Conservation (phyloP, 1,140 invertebrate genomes). For the Ips typographus region DNA sequence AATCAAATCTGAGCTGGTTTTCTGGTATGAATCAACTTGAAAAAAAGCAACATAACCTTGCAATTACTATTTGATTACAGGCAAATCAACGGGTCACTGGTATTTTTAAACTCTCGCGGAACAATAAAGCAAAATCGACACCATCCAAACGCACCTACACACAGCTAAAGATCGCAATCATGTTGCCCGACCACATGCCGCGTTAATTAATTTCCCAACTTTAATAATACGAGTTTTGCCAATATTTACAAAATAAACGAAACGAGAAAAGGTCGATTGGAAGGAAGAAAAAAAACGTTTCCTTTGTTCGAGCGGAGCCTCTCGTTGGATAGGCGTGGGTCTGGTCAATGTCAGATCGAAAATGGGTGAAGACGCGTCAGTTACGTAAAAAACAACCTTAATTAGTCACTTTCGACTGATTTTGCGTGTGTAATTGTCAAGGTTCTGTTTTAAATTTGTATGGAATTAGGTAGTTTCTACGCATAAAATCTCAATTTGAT, state of each 20-base stretch:
- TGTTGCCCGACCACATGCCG: neutral
- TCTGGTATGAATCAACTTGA: no score
- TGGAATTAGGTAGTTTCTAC: no score
- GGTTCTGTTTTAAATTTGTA: no score
- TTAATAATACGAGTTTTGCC: neutral
- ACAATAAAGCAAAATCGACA: no score
- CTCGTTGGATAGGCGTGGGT: neutral
- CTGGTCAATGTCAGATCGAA: neutral
- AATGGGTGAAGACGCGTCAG: neutral
- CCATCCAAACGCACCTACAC: neutral
- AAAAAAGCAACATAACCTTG: neutral
- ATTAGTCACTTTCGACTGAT: neutral
- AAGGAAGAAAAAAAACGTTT: neutral
- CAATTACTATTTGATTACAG: neutral
- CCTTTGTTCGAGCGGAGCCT: neutral
- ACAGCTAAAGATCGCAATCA: neutral
- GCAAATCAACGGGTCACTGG: neutral
- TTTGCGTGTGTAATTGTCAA: neutral
- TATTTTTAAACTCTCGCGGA: neutral
- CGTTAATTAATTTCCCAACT: constrained; percentile 4
- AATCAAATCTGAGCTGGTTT: neutral
- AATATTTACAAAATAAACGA: constrained; percentile 2
- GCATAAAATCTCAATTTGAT: no score
- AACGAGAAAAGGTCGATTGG: neutral
- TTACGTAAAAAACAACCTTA: constrained; percentile 1